Conservation (phyloP, 2,888 invertebrate species). For the Electrophaes corylata region DNA sequence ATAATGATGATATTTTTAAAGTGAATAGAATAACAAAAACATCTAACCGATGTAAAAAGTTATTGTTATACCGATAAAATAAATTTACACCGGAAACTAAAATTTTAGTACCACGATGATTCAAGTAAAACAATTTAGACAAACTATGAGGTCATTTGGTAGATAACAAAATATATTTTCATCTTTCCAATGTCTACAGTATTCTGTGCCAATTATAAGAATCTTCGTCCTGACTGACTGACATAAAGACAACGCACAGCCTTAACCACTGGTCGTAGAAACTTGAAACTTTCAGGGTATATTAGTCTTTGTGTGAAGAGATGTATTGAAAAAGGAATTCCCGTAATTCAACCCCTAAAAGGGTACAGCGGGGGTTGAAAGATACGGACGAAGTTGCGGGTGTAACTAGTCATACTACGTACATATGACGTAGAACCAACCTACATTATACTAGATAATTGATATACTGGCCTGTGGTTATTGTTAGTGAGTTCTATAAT, state of each 20-base stretch:
- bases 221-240: no score
- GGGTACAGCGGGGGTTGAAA: no score
- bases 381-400: no score
- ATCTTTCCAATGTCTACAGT: neutral
- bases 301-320: no score
- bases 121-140: conserved; percentile 15
- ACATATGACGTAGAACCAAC: conserved; percentile 22
- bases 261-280: no score
- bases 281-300: no score
- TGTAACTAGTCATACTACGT: no score
- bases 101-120: conserved; percentile 16
- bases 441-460: conserved; percentile 55
- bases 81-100: conserved; percentile 16
- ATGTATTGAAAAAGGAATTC: no score
- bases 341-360: no score
- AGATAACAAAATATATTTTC: neutral
- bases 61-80: conserved; percentile 11
- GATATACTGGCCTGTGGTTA: conserved; percentile 52
- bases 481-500: conserved; percentile 50
- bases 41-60: conserved; percentile 9
- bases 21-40: neutral
- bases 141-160: conserved; percentile 10
- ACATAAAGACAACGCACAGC: no score
- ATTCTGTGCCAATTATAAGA: no score
- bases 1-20: no score